Base-by-base conservation (phyloP, 1,140 invertebrate genomes). In the Drosophila sturtevanti region DNA sequence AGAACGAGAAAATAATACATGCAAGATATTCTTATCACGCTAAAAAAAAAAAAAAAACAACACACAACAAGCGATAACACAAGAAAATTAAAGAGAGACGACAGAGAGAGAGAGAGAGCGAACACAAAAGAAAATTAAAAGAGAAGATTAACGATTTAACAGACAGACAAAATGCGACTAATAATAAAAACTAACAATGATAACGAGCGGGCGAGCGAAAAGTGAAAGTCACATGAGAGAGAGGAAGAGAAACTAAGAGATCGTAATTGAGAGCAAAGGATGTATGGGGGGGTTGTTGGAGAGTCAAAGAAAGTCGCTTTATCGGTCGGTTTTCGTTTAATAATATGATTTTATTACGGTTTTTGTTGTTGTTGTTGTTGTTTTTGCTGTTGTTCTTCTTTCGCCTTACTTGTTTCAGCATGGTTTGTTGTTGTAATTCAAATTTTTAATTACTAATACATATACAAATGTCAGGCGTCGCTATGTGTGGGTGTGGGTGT, bases 381-480 rank as follows among this genome's bases (percentile, higher is more conserved):
- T 72, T 24, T 2, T 31, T 31, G 27, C 6, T 31, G 41, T 48
- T 16, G 41, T 48, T 48, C 6, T 48, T 48, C 16, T 48, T 48
- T 48, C 10, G 41, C 41, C 18, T 48, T 48, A 16, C 21, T 48
- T 48, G 41, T 48, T 48, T 48, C 41, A 48, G 41, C 41, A 48
- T 48, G 16, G 41, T 48, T 48, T 48, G 41, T 48, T 48, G 16
- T 48, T 48, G 41, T 48, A 48, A 48, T 48, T 48, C 41, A 48
- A 48, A 21, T 76, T 77, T 72, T 76, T 82, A 76, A 79, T 79
- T 81, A 82, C 77, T 66, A 79, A 60, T 82, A 69, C 81, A 79
- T 69, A 68, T 84, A 71, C 68, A 84, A 61, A 64, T 74, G 72
- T 82, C 72, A 66, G 63, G 55, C 41, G 41, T 48, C 18, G 41